A percentile compares a stretch with the other conserved stretches of the same genome.
Conservation (phyloP, 2,888 invertebrate genomes). For the Cistogaster globosa region DNA sequence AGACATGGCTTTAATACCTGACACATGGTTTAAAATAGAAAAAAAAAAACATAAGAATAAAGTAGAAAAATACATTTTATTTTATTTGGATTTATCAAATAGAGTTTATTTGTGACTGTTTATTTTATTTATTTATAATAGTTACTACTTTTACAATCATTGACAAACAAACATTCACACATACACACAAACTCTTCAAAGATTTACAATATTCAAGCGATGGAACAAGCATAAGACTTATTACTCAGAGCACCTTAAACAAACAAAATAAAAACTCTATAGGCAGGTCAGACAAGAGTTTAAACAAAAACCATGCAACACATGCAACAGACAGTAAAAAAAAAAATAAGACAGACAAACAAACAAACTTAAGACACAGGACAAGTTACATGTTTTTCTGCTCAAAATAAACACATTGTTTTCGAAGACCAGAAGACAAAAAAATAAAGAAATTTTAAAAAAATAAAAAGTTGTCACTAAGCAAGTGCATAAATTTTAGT, state of each 20-base stretch:
- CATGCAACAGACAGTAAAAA: slow-evolving; percentile 32
- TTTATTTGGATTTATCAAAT: slow-evolving; percentile 49
- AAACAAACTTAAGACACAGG: slow-evolving; percentile 47
- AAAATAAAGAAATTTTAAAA: slow-evolving; percentile 24
- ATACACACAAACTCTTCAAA: neutral
- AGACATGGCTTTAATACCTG: slow-evolving; percentile 55
- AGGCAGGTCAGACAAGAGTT: slow-evolving; percentile 68
- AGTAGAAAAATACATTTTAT: slow-evolving; percentile 23
- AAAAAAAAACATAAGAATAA: slow-evolving; percentile 27
- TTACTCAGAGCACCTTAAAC: slow-evolving; percentile 13
- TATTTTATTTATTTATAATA: slow-evolving; percentile 33
- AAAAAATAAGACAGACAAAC: neutral
- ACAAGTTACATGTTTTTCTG: slow-evolving; percentile 64
- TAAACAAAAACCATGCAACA: slow-evolving; percentile 47
- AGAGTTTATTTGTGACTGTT: slow-evolving; percentile 47
- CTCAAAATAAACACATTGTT: slow-evolving; percentile 59
- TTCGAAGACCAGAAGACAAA: slow-evolving; percentile 43
- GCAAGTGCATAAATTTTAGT: slow-evolving; percentile 59
- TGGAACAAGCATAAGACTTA: slow-evolving; percentile 3
- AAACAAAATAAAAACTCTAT: slow-evolving; percentile 32
- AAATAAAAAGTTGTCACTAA: slow-evolving; percentile 43
- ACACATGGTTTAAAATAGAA: slow-evolving; percentile 24
- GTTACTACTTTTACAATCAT: slow-evolving; percentile 26
- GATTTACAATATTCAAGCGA: slow-evolving; percentile 39
- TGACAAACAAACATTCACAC: slow-evolving; percentile 28